These are phyloP conservation scores for Corythucha ciliata DNA, from an alignment of 2,888 invertebrate genomes.

Conservation along the genomic window DNA sequence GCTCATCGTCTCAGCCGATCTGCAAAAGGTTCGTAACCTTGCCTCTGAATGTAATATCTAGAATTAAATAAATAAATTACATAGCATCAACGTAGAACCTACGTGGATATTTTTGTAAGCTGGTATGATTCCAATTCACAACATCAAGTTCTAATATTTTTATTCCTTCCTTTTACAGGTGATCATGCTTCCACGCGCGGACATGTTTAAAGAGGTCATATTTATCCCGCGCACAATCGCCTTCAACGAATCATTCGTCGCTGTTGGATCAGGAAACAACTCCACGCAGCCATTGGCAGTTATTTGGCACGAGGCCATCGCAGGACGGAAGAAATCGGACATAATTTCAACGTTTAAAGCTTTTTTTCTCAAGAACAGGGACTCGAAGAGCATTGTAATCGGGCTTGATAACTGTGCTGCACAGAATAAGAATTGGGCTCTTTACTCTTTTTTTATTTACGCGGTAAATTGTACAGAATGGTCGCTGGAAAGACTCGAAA, in stretches of 20 bases:
- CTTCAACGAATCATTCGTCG: conserved; percentile 26
- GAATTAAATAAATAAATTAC: no score
- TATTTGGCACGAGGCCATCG: conserved; percentile 37
- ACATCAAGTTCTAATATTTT: no score
- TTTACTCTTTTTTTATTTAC: conserved; percentile 22
- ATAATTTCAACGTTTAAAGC: conserved; percentile 33
- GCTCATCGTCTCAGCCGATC: conserved; percentile 15
- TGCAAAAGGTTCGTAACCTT: conserved; percentile 25
- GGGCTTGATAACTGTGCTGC: conserved; percentile 37
- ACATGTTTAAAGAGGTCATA: conserved; percentile 31
- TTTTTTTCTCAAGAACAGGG: conserved; percentile 34
- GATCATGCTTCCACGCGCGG: conserved; percentile 36
- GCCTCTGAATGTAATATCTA: no score
- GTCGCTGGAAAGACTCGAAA: conserved; percentile 12
- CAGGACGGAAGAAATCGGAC: conserved; percentile 38
- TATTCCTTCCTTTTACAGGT: conserved; percentile 1
- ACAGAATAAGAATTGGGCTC: no score
- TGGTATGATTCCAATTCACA: no score
- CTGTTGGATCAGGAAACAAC: conserved; percentile 4
- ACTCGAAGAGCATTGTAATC: conserved; percentile 32
- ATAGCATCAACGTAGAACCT: no score
- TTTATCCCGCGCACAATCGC: conserved; percentile 32
- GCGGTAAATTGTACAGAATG: conserved; percentile 25
- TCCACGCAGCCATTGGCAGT: conserved; percentile 25
- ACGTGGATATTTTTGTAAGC: no score